These are phyloP conservation scores for Mionectes macconnelli DNA, from an alignment of 2,113 vertebrate genomes.

Conservation along the genomic window DNA sequence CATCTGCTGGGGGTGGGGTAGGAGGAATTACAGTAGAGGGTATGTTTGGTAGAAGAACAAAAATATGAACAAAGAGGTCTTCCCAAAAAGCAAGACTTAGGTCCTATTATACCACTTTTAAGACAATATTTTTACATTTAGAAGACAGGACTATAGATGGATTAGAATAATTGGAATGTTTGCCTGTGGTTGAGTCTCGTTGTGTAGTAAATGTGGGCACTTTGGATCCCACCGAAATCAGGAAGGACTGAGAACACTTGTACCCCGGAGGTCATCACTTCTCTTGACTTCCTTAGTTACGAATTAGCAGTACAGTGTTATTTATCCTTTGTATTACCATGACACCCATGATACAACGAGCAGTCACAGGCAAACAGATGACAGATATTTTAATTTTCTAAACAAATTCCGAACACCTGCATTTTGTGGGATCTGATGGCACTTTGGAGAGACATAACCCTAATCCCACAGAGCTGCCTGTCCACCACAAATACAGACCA, in stretches of 20 bases:
- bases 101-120: background rate
- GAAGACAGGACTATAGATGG: background rate
- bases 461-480: background rate
- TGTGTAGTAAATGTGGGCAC: background rate
- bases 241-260: background rate
- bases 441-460: background rate
- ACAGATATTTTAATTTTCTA: background rate
- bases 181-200: background rate
- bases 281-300: background rate
- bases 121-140: background rate
- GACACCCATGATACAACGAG: background rate
- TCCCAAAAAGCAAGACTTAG: background rate
- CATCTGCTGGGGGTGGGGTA: background rate
- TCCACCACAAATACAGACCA: background rate
- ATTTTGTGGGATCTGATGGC: background rate
- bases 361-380: background rate
- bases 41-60: background rate
- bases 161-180: background rate
- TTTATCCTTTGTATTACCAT: background rate
- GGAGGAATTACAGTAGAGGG: background rate
- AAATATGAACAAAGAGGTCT: background rate
- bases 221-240: background rate
- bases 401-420: background rate
- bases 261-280: rapidly evolving
- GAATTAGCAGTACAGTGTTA: background rate